Percentiles rank a stretch among this genome's conserved stretches.
These are phyloP conservation scores for Homarus americanus DNA, from an alignment of 1,140 invertebrate species.

Conservation along the genomic window DNA sequence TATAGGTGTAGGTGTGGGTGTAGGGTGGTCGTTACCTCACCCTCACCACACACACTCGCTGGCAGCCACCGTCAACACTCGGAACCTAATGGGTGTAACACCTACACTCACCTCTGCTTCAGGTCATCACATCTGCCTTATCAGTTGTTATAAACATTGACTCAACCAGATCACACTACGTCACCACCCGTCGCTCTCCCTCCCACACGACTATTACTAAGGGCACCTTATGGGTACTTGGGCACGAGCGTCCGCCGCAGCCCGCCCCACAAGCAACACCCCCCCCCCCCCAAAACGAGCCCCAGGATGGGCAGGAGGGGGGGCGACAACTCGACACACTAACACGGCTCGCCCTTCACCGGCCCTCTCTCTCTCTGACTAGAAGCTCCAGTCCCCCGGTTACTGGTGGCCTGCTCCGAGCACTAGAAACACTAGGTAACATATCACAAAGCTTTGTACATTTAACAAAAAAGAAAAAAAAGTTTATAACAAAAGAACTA, in stretches of 20 bases:
- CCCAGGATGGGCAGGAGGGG: constrained; percentile 2
- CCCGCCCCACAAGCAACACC: not conserved
- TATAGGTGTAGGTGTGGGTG: too few relatives aligned
- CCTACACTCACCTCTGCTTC: too few relatives aligned
- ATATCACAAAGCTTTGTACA: constrained; percentile 68
- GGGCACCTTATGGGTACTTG: constrained; percentile 18
- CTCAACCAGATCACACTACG: not conserved
- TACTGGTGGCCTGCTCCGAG: constrained; percentile 10
- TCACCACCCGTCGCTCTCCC: not conserved
- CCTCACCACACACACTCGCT: too few relatives aligned
- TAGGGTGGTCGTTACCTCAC: too few relatives aligned
- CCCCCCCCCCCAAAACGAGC: not conserved
- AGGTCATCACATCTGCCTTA: too few relatives aligned
- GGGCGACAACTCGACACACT: not conserved
- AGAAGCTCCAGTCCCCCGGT: constrained; percentile 56
- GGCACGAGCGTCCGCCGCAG: not conserved
- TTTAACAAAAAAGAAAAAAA: constrained; percentile 29
- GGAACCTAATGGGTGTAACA: too few relatives aligned
- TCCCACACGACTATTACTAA: constrained; percentile 19
- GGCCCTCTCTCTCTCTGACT: constrained; percentile 41
- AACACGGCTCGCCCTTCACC: not conserved
- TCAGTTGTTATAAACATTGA: not conserved
- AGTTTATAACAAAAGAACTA: constrained; percentile 5
- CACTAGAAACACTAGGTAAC: constrained; percentile 59
- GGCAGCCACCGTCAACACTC: too few relatives aligned